Conservation (phyloP, 2,888 invertebrate species). For the Tethea ocularis region DNA sequence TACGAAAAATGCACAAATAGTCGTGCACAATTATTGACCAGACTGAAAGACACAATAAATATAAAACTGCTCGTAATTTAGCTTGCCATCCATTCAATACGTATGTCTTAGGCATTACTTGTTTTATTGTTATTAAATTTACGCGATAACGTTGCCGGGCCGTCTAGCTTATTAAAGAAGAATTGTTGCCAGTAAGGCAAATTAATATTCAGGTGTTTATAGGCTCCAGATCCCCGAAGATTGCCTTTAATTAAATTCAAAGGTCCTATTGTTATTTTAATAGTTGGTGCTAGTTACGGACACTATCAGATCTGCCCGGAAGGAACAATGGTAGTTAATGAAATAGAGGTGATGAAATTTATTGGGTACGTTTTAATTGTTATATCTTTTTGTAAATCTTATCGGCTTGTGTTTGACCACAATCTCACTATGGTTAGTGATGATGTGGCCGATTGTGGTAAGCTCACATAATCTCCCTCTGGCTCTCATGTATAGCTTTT, state of each 20-base stretch:
- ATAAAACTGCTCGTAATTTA: constrained; percentile 6
- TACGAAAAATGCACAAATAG: too few species aligned
- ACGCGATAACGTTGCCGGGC: constrained; percentile 56
- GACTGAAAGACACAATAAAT: too few species aligned
- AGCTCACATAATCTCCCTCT: too few species aligned
- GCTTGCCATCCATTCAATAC: constrained; percentile 12
- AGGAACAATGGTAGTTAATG: not conserved
- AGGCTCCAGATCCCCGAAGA: constrained; percentile 44
- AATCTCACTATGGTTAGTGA: too few species aligned
- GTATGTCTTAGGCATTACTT: constrained; percentile 42
- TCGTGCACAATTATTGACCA: too few species aligned
- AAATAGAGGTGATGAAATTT: not conserved
- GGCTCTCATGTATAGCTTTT: too few species aligned
- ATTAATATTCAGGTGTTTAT: constrained; percentile 59
- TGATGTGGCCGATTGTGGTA: too few species aligned
- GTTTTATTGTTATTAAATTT: constrained; percentile 68
- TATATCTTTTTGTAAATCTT: too few species aligned
- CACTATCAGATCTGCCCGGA: constrained; percentile 23
- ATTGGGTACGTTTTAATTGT: too few species aligned
- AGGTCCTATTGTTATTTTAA: constrained; percentile 24
- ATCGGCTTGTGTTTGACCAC: too few species aligned
- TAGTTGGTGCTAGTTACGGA: constrained; percentile 23
- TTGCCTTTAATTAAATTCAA: constrained; percentile 63
- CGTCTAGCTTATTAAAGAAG: constrained; percentile 62
- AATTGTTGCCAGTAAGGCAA: constrained; percentile 57